Evolutionary conservation across 2,888 invertebrate genomes (phyloP), one percentile per base, ranked within the genome.

Genomic region (Norana najaformis): DNA sequence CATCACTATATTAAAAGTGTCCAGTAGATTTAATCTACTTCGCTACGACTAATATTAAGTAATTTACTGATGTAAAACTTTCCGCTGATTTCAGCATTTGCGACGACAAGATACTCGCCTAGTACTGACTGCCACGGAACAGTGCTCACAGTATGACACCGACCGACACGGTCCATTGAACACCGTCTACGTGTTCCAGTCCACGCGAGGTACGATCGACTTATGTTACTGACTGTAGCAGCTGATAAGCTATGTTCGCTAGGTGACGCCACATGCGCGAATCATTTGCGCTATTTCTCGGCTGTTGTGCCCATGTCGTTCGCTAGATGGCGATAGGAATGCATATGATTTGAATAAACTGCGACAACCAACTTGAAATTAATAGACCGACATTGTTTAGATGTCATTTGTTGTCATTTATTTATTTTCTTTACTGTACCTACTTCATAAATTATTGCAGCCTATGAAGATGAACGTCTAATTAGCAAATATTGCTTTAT

Each of bases 121-220:
- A 18, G 20, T 37, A 20, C 36, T 85, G 36, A 85, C 85, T 20
- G 35, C 36, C 37, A 36, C 85, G 36, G 85, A 85, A 36, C 85
- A 85, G 36, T 85, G 85, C 37, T 35, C 85, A 69, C 69, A 69
- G 35, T 37, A 35, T 14, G 85, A 85, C 36, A 85, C 35, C 85
- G 85, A 37, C 20, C 85, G 85, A 36, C 85, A 85, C 85, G 85
- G 11, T 85, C 85, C 85, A 37, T 20, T 85, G 85, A 85, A 85
- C 23, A 85, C 36, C 85, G 37, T 85, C 36, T 85, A 85, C 37
- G 85, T 85, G 37, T 85, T 85, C 8, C 85, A 85, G 85, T 85
- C 85, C 36, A 36, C 37, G 8, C 4, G 85, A 85, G 37, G 85
- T 85, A n/a, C 18, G 85, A 0, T 23, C 36, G 35, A 0, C n/a